Evolutionary conservation across 2,797 vertebrate species (phyloP).

Genomic region (Nyctalus aviator): DNA sequence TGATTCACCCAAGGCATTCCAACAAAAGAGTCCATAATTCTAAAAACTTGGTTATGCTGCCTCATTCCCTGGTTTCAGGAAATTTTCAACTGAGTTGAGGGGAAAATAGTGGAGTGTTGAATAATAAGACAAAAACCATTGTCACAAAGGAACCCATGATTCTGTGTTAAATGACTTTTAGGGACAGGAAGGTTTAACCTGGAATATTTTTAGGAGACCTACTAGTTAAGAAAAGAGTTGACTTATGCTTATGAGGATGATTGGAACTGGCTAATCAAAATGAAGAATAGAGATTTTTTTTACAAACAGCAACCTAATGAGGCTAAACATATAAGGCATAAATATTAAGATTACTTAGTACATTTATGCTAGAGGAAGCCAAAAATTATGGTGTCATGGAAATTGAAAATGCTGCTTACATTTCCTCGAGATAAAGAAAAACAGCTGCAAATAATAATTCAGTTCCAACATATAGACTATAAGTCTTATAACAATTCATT

Average conservation of each 20-base stretch:
- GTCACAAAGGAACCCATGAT: neutral
- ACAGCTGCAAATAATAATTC: neutral
- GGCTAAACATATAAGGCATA: neutral
- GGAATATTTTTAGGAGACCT: neutral
- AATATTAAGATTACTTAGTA: neutral
- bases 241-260: neutral
- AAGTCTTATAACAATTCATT: slow-evolving; percentile 2
- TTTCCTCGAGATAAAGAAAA: neutral
- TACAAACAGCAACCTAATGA: neutral
- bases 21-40: neutral
- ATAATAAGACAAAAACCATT: neutral
- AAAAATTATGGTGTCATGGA: neutral
- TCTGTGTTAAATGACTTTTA: neutral
- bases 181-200: neutral
- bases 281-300: neutral
- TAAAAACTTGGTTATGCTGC: neutral
- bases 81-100: neutral
- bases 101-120: neutral
- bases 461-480: neutral
- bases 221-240: neutral
- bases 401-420: neutral
- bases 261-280: neutral
- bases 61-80: neutral
- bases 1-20: neutral
- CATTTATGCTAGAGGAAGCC: neutral